Conservation (phyloP, 2,888 invertebrate genomes). For the Phania funesta region DNA sequence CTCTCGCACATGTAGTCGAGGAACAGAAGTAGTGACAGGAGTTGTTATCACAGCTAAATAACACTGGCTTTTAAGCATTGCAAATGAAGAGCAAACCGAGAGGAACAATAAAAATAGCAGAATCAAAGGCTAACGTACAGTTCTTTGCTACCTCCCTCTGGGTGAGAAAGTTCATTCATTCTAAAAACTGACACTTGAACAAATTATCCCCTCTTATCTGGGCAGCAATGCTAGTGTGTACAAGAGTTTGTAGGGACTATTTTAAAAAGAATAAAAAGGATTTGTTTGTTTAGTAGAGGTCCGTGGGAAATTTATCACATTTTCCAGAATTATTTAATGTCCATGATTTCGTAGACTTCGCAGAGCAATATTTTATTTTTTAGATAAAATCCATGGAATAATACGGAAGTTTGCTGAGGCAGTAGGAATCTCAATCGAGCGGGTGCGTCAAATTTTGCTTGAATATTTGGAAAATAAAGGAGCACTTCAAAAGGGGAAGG, state of each 20-base stretch:
- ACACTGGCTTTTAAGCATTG: conserved; percentile 49
- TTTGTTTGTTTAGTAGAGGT: not conserved
- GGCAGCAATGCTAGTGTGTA: not conserved
- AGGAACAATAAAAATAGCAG: conserved; percentile 40
- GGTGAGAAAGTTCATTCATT: conserved; percentile 63
- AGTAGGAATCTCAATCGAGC: too few species aligned
- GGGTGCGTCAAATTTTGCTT: too few species aligned
- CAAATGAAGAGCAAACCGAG: conserved; percentile 27
- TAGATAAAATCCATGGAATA: too few species aligned
- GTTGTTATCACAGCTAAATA: conserved; percentile 65
- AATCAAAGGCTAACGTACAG: conserved; percentile 55
- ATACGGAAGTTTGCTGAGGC: too few species aligned
- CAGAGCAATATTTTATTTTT: too few species aligned
- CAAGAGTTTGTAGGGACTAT: not conserved
- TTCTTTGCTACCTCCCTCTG: conserved; percentile 33
- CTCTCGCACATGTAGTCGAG: not conserved
- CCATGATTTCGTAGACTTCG: too few species aligned
- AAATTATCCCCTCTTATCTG: conserved; percentile 55
- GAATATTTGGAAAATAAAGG: too few species aligned
- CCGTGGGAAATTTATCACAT: not conserved
- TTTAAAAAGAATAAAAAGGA: conserved; percentile 3
- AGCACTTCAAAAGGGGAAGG: too few species aligned
- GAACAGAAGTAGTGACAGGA: conserved; percentile 54
- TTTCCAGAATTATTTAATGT: not conserved
- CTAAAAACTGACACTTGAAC: conserved; percentile 65